Percentiles rank a stretch among this genome's conserved stretches.
phyloP scores from a whole-genome alignment of 2,888 invertebrate genomes.

The Synanthedon andrenaeformis region DNA sequence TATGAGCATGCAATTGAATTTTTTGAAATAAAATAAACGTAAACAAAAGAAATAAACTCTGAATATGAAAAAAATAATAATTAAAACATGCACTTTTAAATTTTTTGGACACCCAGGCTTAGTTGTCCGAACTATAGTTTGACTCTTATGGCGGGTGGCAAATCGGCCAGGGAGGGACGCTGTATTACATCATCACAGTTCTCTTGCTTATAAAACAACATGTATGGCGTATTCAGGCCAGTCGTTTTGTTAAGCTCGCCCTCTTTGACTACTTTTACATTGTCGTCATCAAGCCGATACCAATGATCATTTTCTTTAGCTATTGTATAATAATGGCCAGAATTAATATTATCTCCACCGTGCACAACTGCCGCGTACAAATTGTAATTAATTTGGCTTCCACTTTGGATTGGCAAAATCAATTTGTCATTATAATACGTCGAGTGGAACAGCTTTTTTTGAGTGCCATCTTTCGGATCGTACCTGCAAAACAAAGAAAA shows the following conservation, averaged over 20 bases:
- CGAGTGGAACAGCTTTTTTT: constrained; percentile 83
- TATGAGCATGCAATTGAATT: too few relatives aligned
- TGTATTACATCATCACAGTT: constrained; percentile 47
- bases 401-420: constrained; percentile 49
- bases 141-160: constrained; percentile 22
- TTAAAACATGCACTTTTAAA: too few relatives aligned
- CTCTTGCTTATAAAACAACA: constrained; percentile 77
- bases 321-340: constrained; percentile 90
- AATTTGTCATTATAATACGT: constrained; percentile 72
- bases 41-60: too few relatives aligned
- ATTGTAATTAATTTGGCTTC: constrained; percentile 66
- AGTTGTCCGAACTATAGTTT: too few relatives aligned
- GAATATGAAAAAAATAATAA: too few relatives aligned
- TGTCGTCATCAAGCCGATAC: constrained; percentile 85
- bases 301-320: constrained; percentile 78
- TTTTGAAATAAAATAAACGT: too few relatives aligned
- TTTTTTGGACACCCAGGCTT: too few relatives aligned
- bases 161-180: constrained; percentile 31
- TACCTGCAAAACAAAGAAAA: constrained; percentile 35
- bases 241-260: constrained; percentile 73
- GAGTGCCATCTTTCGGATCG: constrained; percentile 66
- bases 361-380: constrained; percentile 89
- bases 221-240: constrained; percentile 84
- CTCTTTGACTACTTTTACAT: constrained; percentile 73
- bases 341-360: constrained; percentile 83